Evolutionary conservation across 2,797 vertebrate species (phyloP), one percentile per base, ranked within the genome.

Genomic region (Anomalospiza imberbis): DNA sequence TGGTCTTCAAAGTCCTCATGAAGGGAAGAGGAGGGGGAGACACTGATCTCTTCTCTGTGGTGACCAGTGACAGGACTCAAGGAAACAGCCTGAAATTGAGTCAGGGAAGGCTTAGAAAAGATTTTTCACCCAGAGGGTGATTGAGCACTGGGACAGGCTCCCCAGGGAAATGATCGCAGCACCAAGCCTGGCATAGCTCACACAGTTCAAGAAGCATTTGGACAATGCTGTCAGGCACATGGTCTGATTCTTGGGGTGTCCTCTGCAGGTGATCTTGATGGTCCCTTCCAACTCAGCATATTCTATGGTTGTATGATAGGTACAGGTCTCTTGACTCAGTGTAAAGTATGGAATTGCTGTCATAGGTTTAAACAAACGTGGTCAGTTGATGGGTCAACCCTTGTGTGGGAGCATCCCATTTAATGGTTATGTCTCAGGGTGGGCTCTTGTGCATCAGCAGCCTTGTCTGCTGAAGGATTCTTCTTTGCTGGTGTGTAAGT

Each of bases 1-100:
- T 28, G 5, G 13, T 66, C 45, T 13, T 58, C 38, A 73, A 29
- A 0, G 4, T 18, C 25, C 12, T 73, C 25, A 31, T 0, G 0
- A 40, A 29, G 10, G 6, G n/a, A 66, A 38, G 68, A 9, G 14
- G 14, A 66, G 4, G 4, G 29, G 10, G 5, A 47, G 25, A 15
- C 26, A 25, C 21, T 55, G 24, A 20, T 34, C 13, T 48, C 20
- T 47, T 74, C 48, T 40, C 34, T 74, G n/a, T 73, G 25, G 12
- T 74, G 25, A 34, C 17, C 12, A 47, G 31, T 40, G 34, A 67
- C 17, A 54, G 8, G 10, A 34, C 25, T 31, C 2, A 45, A 28
- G 12, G 40, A 60, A 34, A 60, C 18, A 11, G 15, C 14, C 21
- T 32, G 8, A 67, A 81, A 58, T 31, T 19, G 21, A 47, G 29